These are phyloP conservation scores for Trachemys scripta DNA, from an alignment of 2,113 vertebrate species.

Conservation along the genomic window DNA sequence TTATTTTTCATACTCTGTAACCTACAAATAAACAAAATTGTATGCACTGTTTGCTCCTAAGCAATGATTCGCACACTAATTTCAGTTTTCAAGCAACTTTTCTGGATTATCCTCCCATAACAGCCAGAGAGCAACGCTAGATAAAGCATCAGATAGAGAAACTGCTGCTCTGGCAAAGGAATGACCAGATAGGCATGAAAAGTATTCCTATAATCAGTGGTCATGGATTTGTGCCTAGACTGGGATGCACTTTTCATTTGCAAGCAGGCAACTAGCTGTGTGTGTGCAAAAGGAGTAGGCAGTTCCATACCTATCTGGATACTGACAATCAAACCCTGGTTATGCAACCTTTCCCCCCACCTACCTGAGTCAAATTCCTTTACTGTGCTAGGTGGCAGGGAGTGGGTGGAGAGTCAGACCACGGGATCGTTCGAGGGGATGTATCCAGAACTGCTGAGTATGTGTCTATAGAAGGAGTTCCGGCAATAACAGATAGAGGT, in stretches of 20 bases:
- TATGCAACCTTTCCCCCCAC: background rate
- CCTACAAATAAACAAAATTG: background rate
- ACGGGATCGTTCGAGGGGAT: background rate
- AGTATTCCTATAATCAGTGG: background rate
- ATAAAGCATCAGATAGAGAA: background rate
- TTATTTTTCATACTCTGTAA: background rate
- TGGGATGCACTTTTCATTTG: background rate
- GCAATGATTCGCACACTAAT: background rate
- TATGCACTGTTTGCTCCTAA: background rate
- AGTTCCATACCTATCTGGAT: background rate
- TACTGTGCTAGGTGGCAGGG: background rate
- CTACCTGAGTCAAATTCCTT: background rate
- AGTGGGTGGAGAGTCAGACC: background rate
- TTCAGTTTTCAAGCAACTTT: background rate
- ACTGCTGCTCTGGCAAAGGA: background rate
- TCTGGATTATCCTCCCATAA: background rate
- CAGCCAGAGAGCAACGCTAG: background rate
- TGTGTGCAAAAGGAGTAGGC: background rate
- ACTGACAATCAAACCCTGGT: background rate
- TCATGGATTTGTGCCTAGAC: background rate
- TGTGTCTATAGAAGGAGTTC: background rate
- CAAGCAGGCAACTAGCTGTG: background rate
- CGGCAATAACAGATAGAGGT: fast-evolving
- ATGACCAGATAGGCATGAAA: background rate
- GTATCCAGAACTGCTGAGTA: background rate